Percentiles rank a stretch among this genome's conserved stretches.
These are phyloP conservation scores for Gallinago paraguaiae DNA, from an alignment of 2,113 vertebrate genomes.

Conservation along the genomic window DNA sequence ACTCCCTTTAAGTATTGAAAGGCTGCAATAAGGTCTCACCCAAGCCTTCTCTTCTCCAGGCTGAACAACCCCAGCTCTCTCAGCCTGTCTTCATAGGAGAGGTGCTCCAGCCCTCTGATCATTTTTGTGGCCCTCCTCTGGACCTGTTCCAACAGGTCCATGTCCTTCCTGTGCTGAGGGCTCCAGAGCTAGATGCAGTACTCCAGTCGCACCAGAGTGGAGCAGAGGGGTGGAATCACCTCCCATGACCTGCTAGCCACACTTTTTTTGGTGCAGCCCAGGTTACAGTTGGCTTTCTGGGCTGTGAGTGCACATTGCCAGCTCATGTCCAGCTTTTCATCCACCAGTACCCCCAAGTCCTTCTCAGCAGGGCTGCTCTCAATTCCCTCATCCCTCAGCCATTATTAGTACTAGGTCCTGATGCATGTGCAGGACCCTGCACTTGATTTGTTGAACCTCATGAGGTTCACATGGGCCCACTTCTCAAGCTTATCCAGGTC, in stretches of 20 bases:
- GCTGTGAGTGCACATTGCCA: neutral
- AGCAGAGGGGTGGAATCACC: neutral
- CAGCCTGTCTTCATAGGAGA: no score
- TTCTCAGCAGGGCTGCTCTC: neutral
- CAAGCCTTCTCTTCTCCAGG: no score
- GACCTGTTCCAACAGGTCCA: neutral
- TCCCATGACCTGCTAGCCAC: no score
- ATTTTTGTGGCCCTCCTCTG: neutral
- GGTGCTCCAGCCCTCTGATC: no score
- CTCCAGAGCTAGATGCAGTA: neutral
- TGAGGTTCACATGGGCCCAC: no score
- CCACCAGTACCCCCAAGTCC: no score
- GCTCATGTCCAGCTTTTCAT: neutral
- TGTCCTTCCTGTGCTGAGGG: neutral
- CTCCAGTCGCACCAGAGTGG: neutral
- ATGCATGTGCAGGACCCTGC: neutral
- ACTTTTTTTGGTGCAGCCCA: neutral
- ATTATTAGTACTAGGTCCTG: neutral
- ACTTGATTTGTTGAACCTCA: neutral
- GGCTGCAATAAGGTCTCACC: no score
- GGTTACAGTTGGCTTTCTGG: neutral
- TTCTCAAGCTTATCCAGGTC: neutral
- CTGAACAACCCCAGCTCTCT: no score
- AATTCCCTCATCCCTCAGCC: neutral
- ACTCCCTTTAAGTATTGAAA: no score